Evolutionary conservation across 2,113 vertebrate genomes (phyloP).

Genomic region (Actinemys pallida): DNA sequence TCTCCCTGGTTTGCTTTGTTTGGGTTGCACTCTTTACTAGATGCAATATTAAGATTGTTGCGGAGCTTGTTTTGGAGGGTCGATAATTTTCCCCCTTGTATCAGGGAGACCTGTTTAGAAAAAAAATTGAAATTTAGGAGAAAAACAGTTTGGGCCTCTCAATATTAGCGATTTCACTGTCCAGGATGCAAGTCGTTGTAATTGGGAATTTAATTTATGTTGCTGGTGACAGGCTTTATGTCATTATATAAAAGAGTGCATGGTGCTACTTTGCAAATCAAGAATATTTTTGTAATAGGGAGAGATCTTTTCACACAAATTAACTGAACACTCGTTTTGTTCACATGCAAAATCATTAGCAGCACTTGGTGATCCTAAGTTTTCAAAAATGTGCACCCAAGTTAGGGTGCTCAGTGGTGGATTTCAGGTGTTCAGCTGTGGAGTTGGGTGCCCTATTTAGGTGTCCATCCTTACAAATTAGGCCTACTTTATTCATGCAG

Average conservation of each 20-base stretch:
- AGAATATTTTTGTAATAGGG: not conserved
- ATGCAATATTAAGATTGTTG: not conserved
- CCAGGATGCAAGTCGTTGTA: not conserved
- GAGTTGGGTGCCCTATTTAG: not conserved
- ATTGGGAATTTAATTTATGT: not conserved
- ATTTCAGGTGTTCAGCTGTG: not conserved
- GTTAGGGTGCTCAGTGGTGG: not conserved
- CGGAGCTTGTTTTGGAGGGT: not conserved
- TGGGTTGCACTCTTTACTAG: not conserved
- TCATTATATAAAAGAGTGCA: not conserved
- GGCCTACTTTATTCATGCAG: not conserved
- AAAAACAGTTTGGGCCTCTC: not conserved
- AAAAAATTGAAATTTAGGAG: not conserved
- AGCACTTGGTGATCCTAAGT: not conserved
- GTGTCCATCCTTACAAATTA: not conserved
- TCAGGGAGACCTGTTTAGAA: not conserved
- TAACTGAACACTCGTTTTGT: not conserved
- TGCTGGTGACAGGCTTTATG: not conserved
- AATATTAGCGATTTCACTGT: not conserved
- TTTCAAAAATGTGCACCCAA: not conserved
- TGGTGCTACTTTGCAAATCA: not conserved
- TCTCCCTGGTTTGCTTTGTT: not conserved
- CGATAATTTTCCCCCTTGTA: not conserved
- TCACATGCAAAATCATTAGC: not conserved
- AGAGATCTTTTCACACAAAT: not conserved